Evolutionary conservation across 2,888 invertebrate species (phyloP).

Genomic region (Polydrusus cervinus): DNA sequence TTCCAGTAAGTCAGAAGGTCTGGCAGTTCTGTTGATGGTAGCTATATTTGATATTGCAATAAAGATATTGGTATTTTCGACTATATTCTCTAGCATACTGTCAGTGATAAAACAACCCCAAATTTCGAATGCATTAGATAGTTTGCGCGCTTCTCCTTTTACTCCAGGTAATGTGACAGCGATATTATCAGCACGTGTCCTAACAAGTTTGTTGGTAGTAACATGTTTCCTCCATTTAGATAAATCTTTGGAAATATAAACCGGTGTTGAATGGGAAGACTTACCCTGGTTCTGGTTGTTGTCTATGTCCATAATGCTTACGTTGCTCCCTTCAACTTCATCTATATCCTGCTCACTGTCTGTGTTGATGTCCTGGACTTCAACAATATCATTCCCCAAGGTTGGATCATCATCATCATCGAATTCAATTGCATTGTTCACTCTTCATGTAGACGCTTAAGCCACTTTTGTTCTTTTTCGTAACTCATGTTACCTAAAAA

Average conservation of each 20-base stretch:
- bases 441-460: constrained; percentile 1
- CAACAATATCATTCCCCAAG: not conserved
- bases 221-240: constrained; percentile 13
- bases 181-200: no score
- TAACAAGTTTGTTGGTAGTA: no score
- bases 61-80: constrained; percentile 13
- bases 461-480: constrained; percentile 19
- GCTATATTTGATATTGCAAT: constrained; percentile 11
- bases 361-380: constrained; percentile 13
- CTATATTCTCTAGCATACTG: constrained; percentile 6
- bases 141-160: no score
- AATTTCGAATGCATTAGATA: constrained; percentile 8
- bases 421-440: not conserved
- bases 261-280: constrained; percentile 4
- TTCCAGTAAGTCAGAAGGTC: no score
- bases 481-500: constrained; percentile 1
- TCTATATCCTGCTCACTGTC: no score
- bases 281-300: constrained; percentile 8
- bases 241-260: constrained; percentile 17
- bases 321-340: no score
- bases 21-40: constrained; percentile 4
- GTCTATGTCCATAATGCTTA: no score
- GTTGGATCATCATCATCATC: constrained; percentile 9
- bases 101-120: constrained; percentile 22
- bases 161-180: no score